Conservation (phyloP, 64 coral and sea anemone genomes). For the Actinia tenebrosa region DNA sequence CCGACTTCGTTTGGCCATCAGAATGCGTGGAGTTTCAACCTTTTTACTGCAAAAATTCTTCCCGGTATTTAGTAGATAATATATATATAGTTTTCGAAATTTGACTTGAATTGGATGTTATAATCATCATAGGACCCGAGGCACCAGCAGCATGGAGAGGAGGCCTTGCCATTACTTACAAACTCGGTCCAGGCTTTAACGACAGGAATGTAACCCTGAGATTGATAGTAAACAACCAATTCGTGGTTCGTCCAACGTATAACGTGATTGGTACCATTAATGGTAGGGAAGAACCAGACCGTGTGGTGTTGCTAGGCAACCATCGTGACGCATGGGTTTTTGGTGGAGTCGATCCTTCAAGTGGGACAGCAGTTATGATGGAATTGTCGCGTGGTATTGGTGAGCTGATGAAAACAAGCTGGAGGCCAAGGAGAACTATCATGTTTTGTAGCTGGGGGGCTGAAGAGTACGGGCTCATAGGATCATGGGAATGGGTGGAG, state of each 20-base stretch:
- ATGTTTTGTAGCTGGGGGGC: constrained; percentile 92
- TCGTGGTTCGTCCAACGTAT: constrained; percentile 39
- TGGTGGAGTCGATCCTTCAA: constrained; percentile 79
- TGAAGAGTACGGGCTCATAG: constrained; percentile 78
- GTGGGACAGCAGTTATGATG: constrained; percentile 85
- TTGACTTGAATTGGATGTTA: neutral
- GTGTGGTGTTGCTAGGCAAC: constrained; percentile 79
- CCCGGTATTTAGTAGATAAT: too few species aligned
- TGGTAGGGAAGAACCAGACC: constrained; percentile 83
- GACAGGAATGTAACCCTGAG: constrained; percentile 45
- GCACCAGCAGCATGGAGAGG: constrained; percentile 68
- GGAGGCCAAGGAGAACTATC: constrained; percentile 75
- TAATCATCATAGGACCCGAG: constrained; percentile 29
- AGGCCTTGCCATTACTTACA: constrained; percentile 64
- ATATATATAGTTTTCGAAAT: too few species aligned
- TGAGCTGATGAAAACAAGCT: constrained; percentile 42
- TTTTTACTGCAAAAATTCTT: too few species aligned
- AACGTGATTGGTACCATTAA: constrained; percentile 86
- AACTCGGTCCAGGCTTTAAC: constrained; percentile 49
- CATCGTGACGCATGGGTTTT: constrained; percentile 96
- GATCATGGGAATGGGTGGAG: constrained; percentile 86
- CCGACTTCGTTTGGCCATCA: too few species aligned
- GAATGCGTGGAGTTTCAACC: too few species aligned
- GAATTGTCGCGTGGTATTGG: constrained; percentile 67
- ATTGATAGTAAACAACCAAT: constrained; percentile 77